Base-by-base conservation (phyloP, 2,888 invertebrate genomes). In the Stenichneumon culpator region DNA sequence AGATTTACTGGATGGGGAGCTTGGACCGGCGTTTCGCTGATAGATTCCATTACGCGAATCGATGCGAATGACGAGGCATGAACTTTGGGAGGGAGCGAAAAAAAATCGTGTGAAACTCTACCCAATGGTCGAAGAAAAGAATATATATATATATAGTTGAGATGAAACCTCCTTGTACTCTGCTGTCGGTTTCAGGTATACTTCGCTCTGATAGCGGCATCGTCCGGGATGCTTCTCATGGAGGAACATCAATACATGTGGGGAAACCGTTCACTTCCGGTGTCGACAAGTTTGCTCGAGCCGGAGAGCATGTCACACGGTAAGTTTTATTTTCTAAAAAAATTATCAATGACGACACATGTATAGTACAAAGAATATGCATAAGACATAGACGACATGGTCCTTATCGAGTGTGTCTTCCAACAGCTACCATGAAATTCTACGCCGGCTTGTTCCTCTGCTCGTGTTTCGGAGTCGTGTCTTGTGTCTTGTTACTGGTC, bases 381-480 rank as follows among this genome's bases (percentile, higher is more conserved):
- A 25, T 57, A 57, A 16, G 28, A 65, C 39, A 11, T 39, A 0
- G 9, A 11, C 39, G 32, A 22, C 14, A 39, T 72, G 39, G 36
- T 74, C 68, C 28, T 82, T 65, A 50, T 78, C 78, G 60, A 69
- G 32, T 63, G 28, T 63, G 1, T 57, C 50, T 44, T 60, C 68
- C 67, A 75, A 69, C 95, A 97, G 97, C 96, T n/a, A 96, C 97
- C 39, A 96, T 97, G 90, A 95, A 95, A 84, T 96, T 97, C 93
- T 96, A 96, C 93, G 95, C 97, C 86, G 95, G 96, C 32, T 94
- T 97, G 82, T 94, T 97, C 89, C 95, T 95, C 47, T 96, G 96
- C 93, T 97, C 97, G 72, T 94, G 96, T 4, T 94, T 96, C 87
- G 97, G 97, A 5, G 95, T 97, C 69, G 86, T 97, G 36, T 95